A percentile compares a stretch with the other conserved stretches of the same genome.
Evolutionary conservation across 64 coral and sea anemone species (phyloP).

Genomic region (Pocillopora damicornis): DNA sequence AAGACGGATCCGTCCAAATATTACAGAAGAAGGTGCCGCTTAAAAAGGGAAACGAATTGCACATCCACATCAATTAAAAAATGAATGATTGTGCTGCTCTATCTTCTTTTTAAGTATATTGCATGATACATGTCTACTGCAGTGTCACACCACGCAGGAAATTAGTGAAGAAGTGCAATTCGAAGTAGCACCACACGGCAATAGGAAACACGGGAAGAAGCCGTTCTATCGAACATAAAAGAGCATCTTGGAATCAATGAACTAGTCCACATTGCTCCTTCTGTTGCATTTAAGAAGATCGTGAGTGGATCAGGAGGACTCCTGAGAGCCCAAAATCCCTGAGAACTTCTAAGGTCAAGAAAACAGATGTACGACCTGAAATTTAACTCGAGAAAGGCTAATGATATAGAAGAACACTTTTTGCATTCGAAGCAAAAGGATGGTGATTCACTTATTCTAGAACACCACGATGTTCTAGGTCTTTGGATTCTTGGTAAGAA

Average conservation of each 20-base stretch:
- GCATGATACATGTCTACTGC: constrained; percentile 31
- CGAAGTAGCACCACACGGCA: constrained; percentile 18
- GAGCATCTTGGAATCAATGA: no score
- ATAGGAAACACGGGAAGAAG: constrained; percentile 35
- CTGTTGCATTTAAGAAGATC: no score
- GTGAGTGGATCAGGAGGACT: no score
- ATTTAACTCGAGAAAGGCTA: neutral
- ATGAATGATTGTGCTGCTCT: constrained; percentile 38
- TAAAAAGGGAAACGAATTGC: neutral
- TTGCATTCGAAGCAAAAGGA: constrained; percentile 17
- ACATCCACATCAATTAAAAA: constrained; percentile 47
- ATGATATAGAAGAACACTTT: constrained; percentile 7
- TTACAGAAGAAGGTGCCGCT: constrained; percentile 28
- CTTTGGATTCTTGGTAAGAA: constrained; percentile 38
- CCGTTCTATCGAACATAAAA: no score
- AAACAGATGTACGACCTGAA: neutral
- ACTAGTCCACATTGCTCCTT: no score
- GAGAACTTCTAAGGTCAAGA: no score
- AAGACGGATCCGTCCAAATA: constrained; percentile 10
- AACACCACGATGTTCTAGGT: constrained; percentile 31
- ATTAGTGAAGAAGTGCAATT: constrained; percentile 39
- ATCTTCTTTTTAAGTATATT: constrained; percentile 47
- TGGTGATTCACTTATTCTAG: neutral
- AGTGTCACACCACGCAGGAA: constrained; percentile 30
- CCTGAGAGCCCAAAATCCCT: no score